phyloP scores from a whole-genome alignment of 2,113 vertebrate species.

The Phalacrocorax pelagicus region DNA sequence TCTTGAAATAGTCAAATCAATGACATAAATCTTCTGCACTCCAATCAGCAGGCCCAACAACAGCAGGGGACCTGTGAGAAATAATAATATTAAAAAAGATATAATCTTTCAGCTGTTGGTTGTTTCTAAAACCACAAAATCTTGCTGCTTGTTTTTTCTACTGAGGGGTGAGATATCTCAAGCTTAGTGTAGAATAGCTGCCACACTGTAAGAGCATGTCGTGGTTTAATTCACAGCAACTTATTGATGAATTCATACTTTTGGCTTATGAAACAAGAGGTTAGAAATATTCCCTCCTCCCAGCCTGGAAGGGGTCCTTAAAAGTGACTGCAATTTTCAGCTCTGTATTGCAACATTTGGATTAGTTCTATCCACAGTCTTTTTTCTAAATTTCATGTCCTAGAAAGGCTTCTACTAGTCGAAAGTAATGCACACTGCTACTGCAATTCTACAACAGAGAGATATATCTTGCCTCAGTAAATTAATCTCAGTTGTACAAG shows the following conservation, averaged over 20 bases:
- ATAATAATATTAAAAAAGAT: neutral
- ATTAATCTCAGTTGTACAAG: neutral
- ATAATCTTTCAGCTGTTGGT: neutral
- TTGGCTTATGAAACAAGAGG: neutral
- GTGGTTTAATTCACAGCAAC: neutral
- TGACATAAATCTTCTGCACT: neutral
- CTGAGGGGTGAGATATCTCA: neutral
- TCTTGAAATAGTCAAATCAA: neutral
- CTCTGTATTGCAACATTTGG: neutral
- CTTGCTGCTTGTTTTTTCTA: neutral
- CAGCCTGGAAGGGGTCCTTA: neutral
- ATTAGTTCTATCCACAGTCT: neutral
- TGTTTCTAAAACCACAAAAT: neutral
- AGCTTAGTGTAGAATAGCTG: neutral
- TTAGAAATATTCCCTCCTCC: neutral
- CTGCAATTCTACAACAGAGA: neutral
- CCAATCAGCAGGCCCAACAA: neutral
- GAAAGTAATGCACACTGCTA: neutral
- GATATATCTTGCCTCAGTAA: neutral
- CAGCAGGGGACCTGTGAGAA: neutral
- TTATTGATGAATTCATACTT: neutral
- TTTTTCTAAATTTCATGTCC: neutral
- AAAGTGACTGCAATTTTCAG: neutral
- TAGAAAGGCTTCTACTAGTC: neutral
- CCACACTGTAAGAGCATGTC: fast-evolving